phyloP scores from a whole-genome alignment of 2,888 invertebrate species.

The Brachycybe producta region DNA sequence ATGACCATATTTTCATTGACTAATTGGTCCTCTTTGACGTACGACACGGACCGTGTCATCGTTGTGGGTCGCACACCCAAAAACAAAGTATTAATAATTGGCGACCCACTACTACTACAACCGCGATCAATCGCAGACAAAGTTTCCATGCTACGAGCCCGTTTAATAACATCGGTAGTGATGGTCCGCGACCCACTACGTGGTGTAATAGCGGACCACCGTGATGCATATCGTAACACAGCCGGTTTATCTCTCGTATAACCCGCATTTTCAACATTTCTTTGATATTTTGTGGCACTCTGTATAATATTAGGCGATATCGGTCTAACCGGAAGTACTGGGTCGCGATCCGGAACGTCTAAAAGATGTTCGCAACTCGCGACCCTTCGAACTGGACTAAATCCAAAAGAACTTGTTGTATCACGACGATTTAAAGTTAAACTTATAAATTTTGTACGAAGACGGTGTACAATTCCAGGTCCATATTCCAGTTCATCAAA shows the following conservation, averaged over 20 bases:
- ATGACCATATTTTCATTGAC: constrained; percentile 18
- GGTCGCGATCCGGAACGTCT: neutral
- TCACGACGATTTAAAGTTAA: neutral
- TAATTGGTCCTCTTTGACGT: neutral
- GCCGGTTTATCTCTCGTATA: neutral
- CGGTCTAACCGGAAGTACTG: neutral
- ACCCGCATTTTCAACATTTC: neutral
- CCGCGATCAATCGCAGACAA: constrained; percentile 13
- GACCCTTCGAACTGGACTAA: constrained; percentile 16
- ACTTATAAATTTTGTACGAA: constrained; percentile 20
- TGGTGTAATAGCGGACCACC: neutral
- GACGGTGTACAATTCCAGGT: constrained; percentile 20
- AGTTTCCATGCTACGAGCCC: constrained; percentile 24
- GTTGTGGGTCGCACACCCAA: neutral
- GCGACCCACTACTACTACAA: neutral
- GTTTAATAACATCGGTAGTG: constrained; percentile 17
- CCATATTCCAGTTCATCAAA: constrained; percentile 18
- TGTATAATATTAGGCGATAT: too few species aligned
- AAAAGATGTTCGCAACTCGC: constrained; percentile 19
- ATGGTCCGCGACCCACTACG: neutral
- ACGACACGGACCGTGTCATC: neutral
- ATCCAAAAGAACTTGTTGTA: neutral
- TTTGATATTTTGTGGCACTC: neutral
- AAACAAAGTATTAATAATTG: neutral
- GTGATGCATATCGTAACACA: too few species aligned